Conservation (phyloP, 2,113 vertebrate genomes). For the Neopipo cinnamomea region DNA sequence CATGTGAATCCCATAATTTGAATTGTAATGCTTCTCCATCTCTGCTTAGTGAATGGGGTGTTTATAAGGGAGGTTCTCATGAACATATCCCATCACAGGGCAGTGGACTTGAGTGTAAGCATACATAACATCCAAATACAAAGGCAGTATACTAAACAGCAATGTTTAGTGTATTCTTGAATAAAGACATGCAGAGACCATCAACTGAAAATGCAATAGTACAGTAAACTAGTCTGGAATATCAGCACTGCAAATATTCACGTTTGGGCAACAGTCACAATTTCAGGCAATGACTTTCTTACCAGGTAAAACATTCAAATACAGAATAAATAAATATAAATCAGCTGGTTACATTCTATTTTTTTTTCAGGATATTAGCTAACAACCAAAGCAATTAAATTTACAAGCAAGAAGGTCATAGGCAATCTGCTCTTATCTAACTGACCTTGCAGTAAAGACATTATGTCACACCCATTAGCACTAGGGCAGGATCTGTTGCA, state of each 20-base stretch:
- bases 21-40: slow-evolving; percentile 39
- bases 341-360: neutral
- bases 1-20: slow-evolving; percentile 38
- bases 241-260: neutral
- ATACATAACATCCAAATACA: slow-evolving; percentile 32
- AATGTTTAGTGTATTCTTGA: slow-evolving; percentile 12
- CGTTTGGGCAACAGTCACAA: slow-evolving; percentile 15
- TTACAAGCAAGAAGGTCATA: neutral
- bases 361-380: neutral
- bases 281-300: slow-evolving; percentile 35
- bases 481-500: neutral
- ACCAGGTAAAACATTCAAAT: slow-evolving; percentile 35
- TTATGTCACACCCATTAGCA: neutral
- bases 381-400: slow-evolving; percentile 28
- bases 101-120: slow-evolving; percentile 17
- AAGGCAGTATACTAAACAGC: neutral
- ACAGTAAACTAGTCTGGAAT: slow-evolving; percentile 17
- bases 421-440: neutral
- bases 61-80: neutral
- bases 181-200: slow-evolving; percentile 49
- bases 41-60: slow-evolving; percentile 35
- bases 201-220: slow-evolving; percentile 39
- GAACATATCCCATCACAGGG: neutral
- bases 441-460: neutral
- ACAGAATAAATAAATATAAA: slow-evolving; percentile 40